phyloP scores from a whole-genome alignment of 2,797 vertebrate genomes.

The Poeciliopsis gracilis region DNA sequence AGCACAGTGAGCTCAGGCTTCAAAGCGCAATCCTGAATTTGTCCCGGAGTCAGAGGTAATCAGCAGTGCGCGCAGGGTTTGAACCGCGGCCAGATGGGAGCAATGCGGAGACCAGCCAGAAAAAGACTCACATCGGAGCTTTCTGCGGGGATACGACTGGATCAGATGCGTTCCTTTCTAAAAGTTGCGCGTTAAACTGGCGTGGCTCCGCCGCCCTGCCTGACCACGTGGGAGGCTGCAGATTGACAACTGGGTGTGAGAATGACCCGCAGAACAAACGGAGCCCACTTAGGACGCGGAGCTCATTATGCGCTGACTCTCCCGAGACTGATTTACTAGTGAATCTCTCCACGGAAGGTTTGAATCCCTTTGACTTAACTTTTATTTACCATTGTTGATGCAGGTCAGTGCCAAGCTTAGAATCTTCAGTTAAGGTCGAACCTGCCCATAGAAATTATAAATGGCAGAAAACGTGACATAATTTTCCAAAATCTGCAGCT shows the following conservation, averaged over 20 bases:
- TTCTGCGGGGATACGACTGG: constrained; percentile 42
- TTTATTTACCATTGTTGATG: neutral
- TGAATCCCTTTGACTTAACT: too few relatives aligned
- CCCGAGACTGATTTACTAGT: neutral
- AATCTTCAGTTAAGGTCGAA: neutral
- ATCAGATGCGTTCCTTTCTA: constrained; percentile 68
- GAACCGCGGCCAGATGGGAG: constrained; percentile 54
- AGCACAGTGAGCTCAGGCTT: constrained; percentile 20
- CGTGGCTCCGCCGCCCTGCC: constrained; percentile 70
- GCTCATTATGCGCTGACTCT: neutral
- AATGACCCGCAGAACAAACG: neutral
- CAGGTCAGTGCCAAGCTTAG: neutral
- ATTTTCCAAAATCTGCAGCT: neutral
- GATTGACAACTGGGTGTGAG: constrained; percentile 59
- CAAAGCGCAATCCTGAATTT: constrained; percentile 44
- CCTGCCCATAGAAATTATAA: neutral
- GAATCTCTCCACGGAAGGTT: neutral
- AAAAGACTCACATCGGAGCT: constrained; percentile 47
- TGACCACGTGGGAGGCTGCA: constrained; percentile 74
- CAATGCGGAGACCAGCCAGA: constrained; percentile 40
- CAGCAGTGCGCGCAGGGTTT: constrained; percentile 47
- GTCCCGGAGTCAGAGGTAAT: constrained; percentile 48
- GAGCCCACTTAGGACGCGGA: neutral
- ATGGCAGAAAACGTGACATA: neutral
- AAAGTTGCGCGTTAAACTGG: constrained; percentile 64